Evolutionary conservation across 2,888 invertebrate species (phyloP).

Genomic region (Embidobia sp.): DNA sequence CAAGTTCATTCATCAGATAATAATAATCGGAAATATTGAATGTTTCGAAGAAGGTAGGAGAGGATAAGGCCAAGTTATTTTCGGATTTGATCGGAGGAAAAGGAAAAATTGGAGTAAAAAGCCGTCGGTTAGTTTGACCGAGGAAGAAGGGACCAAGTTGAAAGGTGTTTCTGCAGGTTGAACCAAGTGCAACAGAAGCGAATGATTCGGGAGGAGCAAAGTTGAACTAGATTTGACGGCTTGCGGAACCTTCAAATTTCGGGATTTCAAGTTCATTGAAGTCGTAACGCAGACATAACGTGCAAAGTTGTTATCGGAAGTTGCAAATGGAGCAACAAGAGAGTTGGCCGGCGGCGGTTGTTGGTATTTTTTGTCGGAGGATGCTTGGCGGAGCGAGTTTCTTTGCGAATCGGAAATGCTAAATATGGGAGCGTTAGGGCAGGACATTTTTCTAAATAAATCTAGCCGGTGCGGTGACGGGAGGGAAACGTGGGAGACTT

Average conservation of each 20-base stretch:
- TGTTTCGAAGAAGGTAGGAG: too few species aligned
- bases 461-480: constrained; percentile 14
- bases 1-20: too few species aligned
- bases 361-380: not conserved
- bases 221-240: not conserved
- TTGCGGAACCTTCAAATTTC: constrained; percentile 1
- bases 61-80: too few species aligned
- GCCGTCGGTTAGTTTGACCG: too few species aligned
- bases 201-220: too few species aligned
- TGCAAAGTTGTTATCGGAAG: constrained; percentile 3
- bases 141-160: too few species aligned
- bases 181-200: too few species aligned
- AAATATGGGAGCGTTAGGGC: constrained; percentile 53
- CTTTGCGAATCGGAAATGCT: constrained; percentile 38
- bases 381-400: not conserved
- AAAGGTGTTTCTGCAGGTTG: too few species aligned
- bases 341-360: not conserved
- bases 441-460: constrained; percentile 60
- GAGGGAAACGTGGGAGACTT: constrained; percentile 42
- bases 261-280: constrained; percentile 39
- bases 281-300: constrained; percentile 18
- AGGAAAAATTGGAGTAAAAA: too few species aligned
- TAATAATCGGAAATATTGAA: too few species aligned
- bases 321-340: constrained; percentile 10
- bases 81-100: too few species aligned